Evolutionary conservation across 2,797 vertebrate species (phyloP), one percentile per base, ranked within the genome.

Genomic region (Staurois parvus): DNA sequence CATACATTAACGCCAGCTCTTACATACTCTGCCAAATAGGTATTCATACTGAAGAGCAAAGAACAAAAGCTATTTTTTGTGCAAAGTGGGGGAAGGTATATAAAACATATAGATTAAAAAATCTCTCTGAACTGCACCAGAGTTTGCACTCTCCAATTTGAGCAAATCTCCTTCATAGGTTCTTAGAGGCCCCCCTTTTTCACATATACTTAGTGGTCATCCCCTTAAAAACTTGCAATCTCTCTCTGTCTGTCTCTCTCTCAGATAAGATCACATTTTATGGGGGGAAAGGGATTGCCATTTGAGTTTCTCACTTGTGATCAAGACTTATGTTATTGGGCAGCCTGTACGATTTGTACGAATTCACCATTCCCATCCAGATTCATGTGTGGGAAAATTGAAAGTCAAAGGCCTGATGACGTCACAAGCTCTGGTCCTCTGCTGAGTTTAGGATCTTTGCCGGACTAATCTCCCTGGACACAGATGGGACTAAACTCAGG

Each of bases 371-470:
- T 42, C 24, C 30, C 56, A 67, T 21, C 7, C n/a, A 17, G 42
- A 26, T 21, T 29, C 2, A 17, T 48, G 4, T 26, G 28, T 59
- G 70, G 19, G 24, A 4, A 76, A 42, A 12, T 52, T 24, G 34
- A 28, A n/a, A 79, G 21, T 59, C 52, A 9, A 59, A 12, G 52
- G 19, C 52, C 52, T 59, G 28, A 32, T 64, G 69, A 81, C 52
- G 26, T 81, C 84, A 81, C 48, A 2, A 28, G 26, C 34, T 42
- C 75, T 42, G 26, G 34, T 70, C 30, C 68, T 34, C 29, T 32
- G 15, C 13, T 34, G 9, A 37, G 68, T 70, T 70, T 70, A 37
- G 30, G 68, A 70, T 15, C 29, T 69, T 19, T 52, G 17, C 48
- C 21, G 48, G 48, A 52, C 48, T 17, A 17, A 13, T 17, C 48